phyloP scores from a whole-genome alignment of 2,113 vertebrate genomes.

The Scophthalmus maximus region DNA sequence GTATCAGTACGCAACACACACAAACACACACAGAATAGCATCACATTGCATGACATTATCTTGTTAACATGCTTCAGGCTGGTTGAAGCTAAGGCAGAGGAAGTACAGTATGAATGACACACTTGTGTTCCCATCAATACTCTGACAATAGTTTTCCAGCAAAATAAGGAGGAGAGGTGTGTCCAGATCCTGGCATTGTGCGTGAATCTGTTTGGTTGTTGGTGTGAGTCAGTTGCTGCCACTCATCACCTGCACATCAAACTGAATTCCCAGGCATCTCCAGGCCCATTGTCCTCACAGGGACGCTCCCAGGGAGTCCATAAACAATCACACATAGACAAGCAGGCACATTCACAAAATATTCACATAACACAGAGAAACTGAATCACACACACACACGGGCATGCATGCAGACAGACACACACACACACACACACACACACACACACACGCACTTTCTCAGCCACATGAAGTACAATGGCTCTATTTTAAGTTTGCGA shows the following conservation, averaged over 20 bases:
- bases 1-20: conserved; percentile 44
- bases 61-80: conserved; percentile 28
- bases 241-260: conserved; percentile 96
- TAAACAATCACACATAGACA: conserved; percentile 89
- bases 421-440: conserved; percentile 83
- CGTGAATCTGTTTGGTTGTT: conserved; percentile 71
- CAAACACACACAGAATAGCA: conserved; percentile 20
- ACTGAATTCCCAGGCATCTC: conserved; percentile 86
- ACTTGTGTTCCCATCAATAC: conserved; percentile 58
- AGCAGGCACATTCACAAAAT: conserved; percentile 56
- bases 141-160: conserved; percentile 55
- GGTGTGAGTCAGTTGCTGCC: conserved; percentile 72
- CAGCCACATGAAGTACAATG: conserved; percentile 97
- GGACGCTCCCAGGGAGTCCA: conserved; percentile 91
- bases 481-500: conserved; percentile 97
- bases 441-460: conserved; percentile 87
- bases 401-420: conserved; percentile 78
- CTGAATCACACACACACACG: conserved; percentile 30
- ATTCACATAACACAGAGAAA: conserved; percentile 58
- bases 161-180: conserved; percentile 61
- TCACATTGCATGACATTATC: conserved; percentile 43
- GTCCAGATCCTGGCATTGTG: conserved; percentile 81
- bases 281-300: conserved; percentile 91
- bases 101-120: conserved; percentile 54
- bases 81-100: conserved; percentile 46